Percentiles rank a stretch among this genome's conserved stretches.
These are phyloP conservation scores for Prenolepis imparis DNA, from an alignment of 2,888 invertebrate genomes.

Conservation along the genomic window DNA sequence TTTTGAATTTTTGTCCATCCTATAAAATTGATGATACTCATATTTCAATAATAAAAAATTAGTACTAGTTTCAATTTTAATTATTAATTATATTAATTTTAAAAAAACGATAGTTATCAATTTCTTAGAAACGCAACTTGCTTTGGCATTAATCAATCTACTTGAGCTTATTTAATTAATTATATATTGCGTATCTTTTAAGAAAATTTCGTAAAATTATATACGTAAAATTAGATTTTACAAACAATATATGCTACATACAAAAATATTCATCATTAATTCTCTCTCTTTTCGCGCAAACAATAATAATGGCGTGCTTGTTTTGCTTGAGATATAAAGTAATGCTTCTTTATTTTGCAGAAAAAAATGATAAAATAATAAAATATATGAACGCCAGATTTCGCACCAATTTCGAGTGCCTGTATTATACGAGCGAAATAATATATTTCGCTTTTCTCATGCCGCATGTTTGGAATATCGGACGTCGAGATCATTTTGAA, in stretches of 20 bases:
- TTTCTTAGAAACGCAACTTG: neutral
- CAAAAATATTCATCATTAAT: too few species aligned
- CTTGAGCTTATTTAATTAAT: neutral
- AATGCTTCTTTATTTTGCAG: neutral
- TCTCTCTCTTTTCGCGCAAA: too few species aligned
- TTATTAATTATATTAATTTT: neutral
- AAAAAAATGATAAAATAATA: neutral
- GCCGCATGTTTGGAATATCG: conserved; percentile 20
- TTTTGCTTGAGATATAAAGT: neutral
- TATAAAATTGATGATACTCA: neutral
- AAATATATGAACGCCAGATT: neutral
- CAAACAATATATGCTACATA: neutral
- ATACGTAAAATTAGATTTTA: neutral
- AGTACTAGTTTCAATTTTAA: neutral
- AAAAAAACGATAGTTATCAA: neutral
- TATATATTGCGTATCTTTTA: neutral
- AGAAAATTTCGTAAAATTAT: neutral
- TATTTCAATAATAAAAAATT: conserved; percentile 5
- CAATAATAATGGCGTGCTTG: neutral
- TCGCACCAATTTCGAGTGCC: neutral
- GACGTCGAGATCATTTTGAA: conserved; percentile 34
- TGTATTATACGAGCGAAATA: conserved; percentile 3
- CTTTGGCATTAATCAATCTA: neutral
- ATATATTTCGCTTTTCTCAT: conserved; percentile 10
- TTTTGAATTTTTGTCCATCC: neutral